Percentiles rank a stretch among this genome's conserved stretches.
phyloP scores from a whole-genome alignment of 53 echinoderm and acorn worm species.

The Paracentrotus lividus region DNA sequence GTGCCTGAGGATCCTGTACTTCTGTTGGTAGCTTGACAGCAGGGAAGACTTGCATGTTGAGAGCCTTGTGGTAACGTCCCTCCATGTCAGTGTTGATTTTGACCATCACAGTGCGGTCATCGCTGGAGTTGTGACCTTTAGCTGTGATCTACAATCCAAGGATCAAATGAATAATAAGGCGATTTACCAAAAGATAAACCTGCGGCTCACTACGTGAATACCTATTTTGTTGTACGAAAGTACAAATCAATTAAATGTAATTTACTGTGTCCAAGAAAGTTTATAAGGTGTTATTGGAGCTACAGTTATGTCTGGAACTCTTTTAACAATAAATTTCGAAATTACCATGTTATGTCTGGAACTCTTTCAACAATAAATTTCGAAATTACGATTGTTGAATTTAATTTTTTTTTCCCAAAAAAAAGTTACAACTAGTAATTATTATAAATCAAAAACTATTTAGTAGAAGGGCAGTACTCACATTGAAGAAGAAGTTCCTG shows the following conservation, averaged over 20 bases:
- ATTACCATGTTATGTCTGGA: too few species aligned
- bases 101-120: slow-evolving; percentile 66
- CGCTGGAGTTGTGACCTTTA: slow-evolving; percentile 48
- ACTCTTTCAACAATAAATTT: too few species aligned
- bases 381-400: too few species aligned
- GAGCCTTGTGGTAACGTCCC: slow-evolving; percentile 56
- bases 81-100: slow-evolving; percentile 56
- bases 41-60: slow-evolving; percentile 65
- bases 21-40: slow-evolving; percentile 28
- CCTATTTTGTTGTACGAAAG: too few species aligned
- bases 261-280: too few species aligned
- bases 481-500: slow-evolving; percentile 66
- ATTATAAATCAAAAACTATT: neutral
- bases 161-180: neutral
- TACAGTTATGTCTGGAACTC: too few species aligned
- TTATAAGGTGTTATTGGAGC: too few species aligned
- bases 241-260: too few species aligned
- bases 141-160: slow-evolving; percentile 49
- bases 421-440: neutral
- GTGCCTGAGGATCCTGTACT: neutral
- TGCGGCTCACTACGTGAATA: too few species aligned
- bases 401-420: too few species aligned
- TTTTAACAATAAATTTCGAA: too few species aligned
- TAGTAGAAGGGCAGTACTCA: neutral
- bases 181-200: too few species aligned